Base-by-base conservation (phyloP, 2,888 invertebrate genomes). In the Melanchra persicariae region DNA sequence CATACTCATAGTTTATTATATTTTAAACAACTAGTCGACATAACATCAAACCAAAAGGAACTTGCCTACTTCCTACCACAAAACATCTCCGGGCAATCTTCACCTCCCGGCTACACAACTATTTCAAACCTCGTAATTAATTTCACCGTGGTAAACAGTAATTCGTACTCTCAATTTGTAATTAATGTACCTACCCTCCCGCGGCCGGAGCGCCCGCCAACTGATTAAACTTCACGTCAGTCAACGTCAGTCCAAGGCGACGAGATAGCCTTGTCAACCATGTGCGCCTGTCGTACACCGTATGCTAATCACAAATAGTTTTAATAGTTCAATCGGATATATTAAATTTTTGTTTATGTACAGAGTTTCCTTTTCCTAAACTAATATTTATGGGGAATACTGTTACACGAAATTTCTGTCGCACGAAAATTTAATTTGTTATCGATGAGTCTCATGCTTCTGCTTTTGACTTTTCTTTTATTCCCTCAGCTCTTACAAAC, bases 161-260 rank as follows among this genome's bases (percentile, higher is more conserved):
- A 81, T 61, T 74, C 22, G 30, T 59, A 30, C 49, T 47, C 69
- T 67, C 70, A 74, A 79, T 75, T 74, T 70, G 59, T 71, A 79
- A 76, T 74, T 68, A 69, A 70, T 62, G 34, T 67, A 66, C 4
- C 54, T 69, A 65, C 69, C 71, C 74, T 63, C 68, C 57, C 43
- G 72, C 55, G 60, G 61, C 61, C 54, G 52, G 19, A 26, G 17
- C 26, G 37, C 79, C 67, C 58, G 49, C 62, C 71, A 71, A 73
- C 72, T 74, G 85, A 83, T 83, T 79, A 79, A 83, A 83, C 69
- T 74, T 40, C 64, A 59, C 58, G 72, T 85, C 76, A 61, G 52
- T 83, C 79, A 73, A 51, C 69, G 82, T 83, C 85, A 70, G 60
- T 47, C 54, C 72, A 68, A 76, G 60, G 64, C 40, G 47, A 63